phyloP scores from a whole-genome alignment of 2,113 vertebrate genomes.

The Oriolus oriolus region DNA sequence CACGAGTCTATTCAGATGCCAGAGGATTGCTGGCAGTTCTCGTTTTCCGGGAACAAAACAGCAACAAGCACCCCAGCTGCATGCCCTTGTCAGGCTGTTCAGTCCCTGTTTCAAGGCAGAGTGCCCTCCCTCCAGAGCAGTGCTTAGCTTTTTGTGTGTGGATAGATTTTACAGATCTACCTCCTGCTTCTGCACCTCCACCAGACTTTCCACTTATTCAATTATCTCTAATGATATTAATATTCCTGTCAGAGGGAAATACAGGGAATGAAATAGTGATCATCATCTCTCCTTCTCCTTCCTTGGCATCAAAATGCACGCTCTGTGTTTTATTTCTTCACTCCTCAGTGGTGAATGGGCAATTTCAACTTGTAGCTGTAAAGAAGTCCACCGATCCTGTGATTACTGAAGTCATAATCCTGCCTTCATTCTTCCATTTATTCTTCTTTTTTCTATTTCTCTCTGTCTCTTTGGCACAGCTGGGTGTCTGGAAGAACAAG shows the following conservation, averaged over 20 bases:
- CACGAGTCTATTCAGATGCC: slow-evolving; percentile 15
- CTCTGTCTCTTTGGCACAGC: neutral
- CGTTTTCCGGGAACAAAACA: slow-evolving; percentile 42
- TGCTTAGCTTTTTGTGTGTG: neutral
- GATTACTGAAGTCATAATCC: neutral
- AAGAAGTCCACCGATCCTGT: neutral
- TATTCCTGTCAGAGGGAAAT: slow-evolving; percentile 12
- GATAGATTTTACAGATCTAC: slow-evolving; percentile 14
- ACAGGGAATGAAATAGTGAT: neutral
- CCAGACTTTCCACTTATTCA: neutral
- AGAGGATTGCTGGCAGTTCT: slow-evolving; percentile 33
- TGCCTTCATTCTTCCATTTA: neutral
- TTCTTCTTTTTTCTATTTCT: neutral
- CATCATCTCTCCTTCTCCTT: neutral
- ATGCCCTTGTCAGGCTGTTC: slow-evolving; percentile 11
- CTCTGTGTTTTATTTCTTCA: neutral
- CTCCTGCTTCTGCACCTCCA: neutral
- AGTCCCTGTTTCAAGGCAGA: slow-evolving; percentile 39
- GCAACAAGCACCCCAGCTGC: slow-evolving; percentile 39
- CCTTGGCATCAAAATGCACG: neutral
- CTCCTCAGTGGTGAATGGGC: neutral
- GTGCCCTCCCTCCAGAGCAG: neutral
- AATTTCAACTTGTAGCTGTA: neutral
- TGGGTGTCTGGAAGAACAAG: neutral
- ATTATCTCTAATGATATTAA: neutral